Evolutionary conservation across 1,140 invertebrate genomes (phyloP).

Genomic region (Yoshiicerus persimilis): DNA sequence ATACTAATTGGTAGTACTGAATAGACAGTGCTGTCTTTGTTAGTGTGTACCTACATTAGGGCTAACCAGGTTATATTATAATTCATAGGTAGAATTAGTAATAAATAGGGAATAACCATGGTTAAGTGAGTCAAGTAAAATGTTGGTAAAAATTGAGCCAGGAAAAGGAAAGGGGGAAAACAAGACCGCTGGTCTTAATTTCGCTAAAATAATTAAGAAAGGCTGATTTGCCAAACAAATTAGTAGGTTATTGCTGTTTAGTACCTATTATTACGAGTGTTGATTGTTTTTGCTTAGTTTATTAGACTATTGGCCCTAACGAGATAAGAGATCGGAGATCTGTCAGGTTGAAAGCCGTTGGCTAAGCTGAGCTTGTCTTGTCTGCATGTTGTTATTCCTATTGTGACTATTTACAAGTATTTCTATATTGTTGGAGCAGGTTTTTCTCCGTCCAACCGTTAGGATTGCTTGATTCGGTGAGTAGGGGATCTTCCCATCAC

Average conservation of each 20-base stretch:
- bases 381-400: neutral
- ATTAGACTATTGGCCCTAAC: slow-evolving; percentile 16
- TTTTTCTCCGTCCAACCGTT: neutral
- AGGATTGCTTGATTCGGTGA: neutral
- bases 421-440: neutral
- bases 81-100: neutral
- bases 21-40: no score
- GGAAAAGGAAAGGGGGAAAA: neutral
- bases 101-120: neutral
- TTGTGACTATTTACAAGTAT: neutral
- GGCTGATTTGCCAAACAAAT: slow-evolving; percentile 19
- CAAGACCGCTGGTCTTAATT: neutral
- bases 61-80: neutral
- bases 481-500: neutral
- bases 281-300: slow-evolving; percentile 7
- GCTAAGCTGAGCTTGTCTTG: neutral
- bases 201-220: slow-evolving; percentile 5
- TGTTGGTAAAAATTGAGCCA: neutral
- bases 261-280: slow-evolving; percentile 12
- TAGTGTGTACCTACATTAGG: no score
- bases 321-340: slow-evolving; percentile 15
- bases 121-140: neutral
- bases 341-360: neutral
- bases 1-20: no score
- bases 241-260: slow-evolving; percentile 17